Evolutionary conservation across 2,113 vertebrate species (phyloP).

Genomic region (Dasyornis broadbenti): DNA sequence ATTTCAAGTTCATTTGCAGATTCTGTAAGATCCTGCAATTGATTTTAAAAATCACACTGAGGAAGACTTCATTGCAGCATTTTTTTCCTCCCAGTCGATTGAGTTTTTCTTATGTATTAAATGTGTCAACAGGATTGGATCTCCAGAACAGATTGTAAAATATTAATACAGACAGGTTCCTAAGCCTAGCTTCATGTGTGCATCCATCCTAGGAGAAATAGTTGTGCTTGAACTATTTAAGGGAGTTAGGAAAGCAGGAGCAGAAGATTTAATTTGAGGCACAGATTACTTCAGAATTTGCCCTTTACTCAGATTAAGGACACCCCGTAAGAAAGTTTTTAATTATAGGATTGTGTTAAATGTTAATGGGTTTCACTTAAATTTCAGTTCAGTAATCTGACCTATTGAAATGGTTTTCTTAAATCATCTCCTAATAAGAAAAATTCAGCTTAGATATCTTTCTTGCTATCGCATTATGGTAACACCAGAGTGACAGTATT

Average conservation of each 20-base stretch:
- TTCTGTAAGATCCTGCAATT: neutral
- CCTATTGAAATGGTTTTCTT: rapidly evolving
- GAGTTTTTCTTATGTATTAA: neutral
- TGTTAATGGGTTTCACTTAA: neutral
- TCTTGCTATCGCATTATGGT: neutral
- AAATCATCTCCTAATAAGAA: neutral
- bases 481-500: neutral
- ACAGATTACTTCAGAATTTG: neutral
- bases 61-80: neutral
- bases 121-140: neutral
- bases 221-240: neutral
- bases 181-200: neutral
- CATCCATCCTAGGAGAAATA: neutral
- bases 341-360: neutral
- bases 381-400: neutral
- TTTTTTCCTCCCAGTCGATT: neutral
- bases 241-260: neutral
- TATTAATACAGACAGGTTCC: neutral
- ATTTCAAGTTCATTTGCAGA: neutral
- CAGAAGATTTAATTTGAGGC: neutral
- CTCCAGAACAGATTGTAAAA: neutral
- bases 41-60: neutral
- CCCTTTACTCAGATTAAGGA: neutral
- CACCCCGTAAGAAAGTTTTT: neutral
- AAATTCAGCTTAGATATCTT: neutral